These are phyloP conservation scores for Gymnogyps californianus DNA, from an alignment of 2,113 vertebrate genomes.

Conservation along the genomic window DNA sequence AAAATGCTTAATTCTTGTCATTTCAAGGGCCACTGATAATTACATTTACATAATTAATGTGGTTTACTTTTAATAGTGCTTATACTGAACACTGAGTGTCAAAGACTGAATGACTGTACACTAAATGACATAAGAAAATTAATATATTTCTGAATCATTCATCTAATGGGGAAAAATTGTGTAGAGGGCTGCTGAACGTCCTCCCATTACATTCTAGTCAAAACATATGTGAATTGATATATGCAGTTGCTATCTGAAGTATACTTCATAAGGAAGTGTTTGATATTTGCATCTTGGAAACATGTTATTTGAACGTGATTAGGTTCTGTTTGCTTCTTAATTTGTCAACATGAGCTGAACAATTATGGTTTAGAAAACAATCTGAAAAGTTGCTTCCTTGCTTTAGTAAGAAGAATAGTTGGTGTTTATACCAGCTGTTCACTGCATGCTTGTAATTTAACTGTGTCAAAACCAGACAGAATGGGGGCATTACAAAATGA, in stretches of 20 bases:
- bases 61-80: background rate
- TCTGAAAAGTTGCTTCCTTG: slow-evolving; percentile 24
- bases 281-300: slow-evolving; percentile 37
- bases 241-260: slow-evolving; percentile 2
- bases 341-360: slow-evolving; percentile 46
- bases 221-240: background rate
- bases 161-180: background rate
- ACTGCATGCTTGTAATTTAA: background rate
- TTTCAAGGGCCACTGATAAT: background rate
- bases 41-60: background rate
- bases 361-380: slow-evolving; percentile 43
- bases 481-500: background rate
- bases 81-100: background rate
- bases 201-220: background rate
- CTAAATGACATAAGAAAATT: background rate
- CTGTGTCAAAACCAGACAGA: background rate
- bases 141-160: background rate
- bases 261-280: slow-evolving; percentile 21
- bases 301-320: slow-evolving; percentile 36
- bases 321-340: slow-evolving; percentile 52
- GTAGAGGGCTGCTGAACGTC: background rate
- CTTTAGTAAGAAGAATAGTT: slow-evolving; percentile 34
- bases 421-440: slow-evolving; percentile 1
- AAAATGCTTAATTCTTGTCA: background rate
- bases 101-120: background rate